Conservation (phyloP, 2,888 invertebrate species). For the Gryllus longicercus region DNA sequence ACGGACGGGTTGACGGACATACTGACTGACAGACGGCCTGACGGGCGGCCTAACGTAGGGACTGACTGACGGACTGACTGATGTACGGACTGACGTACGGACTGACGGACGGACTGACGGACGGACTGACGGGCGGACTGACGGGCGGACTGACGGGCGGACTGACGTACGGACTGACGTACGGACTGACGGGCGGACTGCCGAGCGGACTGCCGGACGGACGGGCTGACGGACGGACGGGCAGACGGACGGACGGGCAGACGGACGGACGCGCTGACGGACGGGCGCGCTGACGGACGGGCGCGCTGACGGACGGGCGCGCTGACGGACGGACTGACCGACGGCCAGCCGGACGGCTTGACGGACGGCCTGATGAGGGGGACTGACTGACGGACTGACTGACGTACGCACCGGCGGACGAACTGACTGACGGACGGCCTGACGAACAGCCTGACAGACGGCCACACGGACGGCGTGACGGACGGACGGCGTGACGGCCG, state of each 20-base stretch:
- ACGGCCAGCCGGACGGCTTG: background rate
- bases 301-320: too few relatives aligned
- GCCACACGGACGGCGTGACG: background rate
- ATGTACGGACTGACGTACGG: background rate
- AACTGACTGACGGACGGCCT: background rate
- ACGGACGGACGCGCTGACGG: too few relatives aligned
- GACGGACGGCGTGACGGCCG: background rate
- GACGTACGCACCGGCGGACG: background rate
- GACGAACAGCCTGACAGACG: background rate
- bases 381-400: background rate
- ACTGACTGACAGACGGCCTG: background rate
- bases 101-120: background rate
- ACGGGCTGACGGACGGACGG: too few relatives aligned
- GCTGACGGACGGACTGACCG: background rate
- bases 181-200: too few relatives aligned
- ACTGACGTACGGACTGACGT: too few relatives aligned
- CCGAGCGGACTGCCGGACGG: background rate
- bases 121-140: background rate
- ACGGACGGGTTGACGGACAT: background rate
- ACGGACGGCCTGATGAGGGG: background rate
- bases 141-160: background rate
- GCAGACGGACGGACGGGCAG: too few relatives aligned
- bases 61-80: background rate
- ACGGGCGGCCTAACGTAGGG: background rate
- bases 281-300: too few relatives aligned